Evolutionary conservation across 64 coral and sea anemone species (phyloP), one percentile per base, ranked within the genome.

Genomic region (Exaiptasia diaphana): DNA sequence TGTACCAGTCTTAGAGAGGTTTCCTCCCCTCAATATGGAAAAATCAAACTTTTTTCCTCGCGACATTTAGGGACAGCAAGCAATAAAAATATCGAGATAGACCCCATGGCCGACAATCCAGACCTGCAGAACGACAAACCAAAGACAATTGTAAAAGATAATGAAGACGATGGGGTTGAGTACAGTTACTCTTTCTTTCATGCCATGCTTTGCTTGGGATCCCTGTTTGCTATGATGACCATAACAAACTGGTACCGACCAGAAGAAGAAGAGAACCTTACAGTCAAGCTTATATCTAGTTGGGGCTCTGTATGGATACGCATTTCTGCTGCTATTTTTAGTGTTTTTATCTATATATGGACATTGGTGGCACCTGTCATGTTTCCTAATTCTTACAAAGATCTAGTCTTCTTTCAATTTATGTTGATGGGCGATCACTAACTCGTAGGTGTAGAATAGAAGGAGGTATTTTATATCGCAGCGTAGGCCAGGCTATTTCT

Each of bases 111-210:
- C 10, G 55, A 67, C 32, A 68, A 43, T 5, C 30, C 7, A 20
- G 58, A 53, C 15, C n/a, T 71, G 3, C 44, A 33, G 10, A 35
- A 67, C 38, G 42, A 63, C 0, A 44, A 33, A 39, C 39, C 6
- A 18, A 48, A 74, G 10, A n/a, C 33, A 39, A 60, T 91, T 5
- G 65, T 93, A 7, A 58, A 72, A 54, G 76, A 99, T 26, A 83
- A 97, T 59, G 95, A 99, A 54, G 9, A 34, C 8, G 69, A 82
- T 4, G 95, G 95, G 23, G 80, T 93, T 25, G 90, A 91, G 18
- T 99, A 99, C 32, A 99, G 95, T 26, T 93, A 99, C 35, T 92
- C 90, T 1, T 99, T 99, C 62, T 99, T 93, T 74, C 95, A 99
- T 50, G 80, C 81, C 13, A 64, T 92, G 7, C 91, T 99, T 44